Evolutionary conservation across 2,888 invertebrate genomes (phyloP), one percentile per base, ranked within the genome.

Genomic region (Protula sp.): DNA sequence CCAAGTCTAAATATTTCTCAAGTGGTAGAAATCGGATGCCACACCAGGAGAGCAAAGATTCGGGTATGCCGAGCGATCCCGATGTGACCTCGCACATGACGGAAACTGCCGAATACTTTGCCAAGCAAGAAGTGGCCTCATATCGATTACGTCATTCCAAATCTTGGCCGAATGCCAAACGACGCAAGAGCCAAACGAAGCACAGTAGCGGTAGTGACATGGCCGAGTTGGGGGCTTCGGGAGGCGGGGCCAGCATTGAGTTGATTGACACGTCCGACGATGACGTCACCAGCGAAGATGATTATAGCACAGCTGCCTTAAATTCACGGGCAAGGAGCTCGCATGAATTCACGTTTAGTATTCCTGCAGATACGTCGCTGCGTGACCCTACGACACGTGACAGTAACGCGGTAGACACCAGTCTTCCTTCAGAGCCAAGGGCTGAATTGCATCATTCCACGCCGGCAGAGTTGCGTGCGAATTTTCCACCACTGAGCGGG

Each of bases 11-110:
- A n/a, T n/a, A n/a, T n/a, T n/a, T n/a, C n/a, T n/a, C n/a, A n/a
- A n/a, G n/a, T n/a, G n/a, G n/a, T n/a, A n/a, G n/a, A n/a, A n/a
- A n/a, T n/a, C n/a, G n/a, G 14, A 54, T 62, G 50, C 29, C 53
- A 3, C 59, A 63, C 45, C 59, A 62, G 55, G 74, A 77, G 56
- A 76, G 76, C 59, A 71, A 67, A 50, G 76, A 77, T 61, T 75
- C 75, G 0, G 76, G 78, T 2, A 67, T 76, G 48, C 73, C 74
- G 26, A 76, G 76, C 68, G 75, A 75, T 57, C 24, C 54, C 1
- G 58, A 58, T 4, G 22, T 22, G 5, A 29, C 45, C 19, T 9
- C 51, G 5, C 29, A 52, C 3, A 27, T 47, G 55, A 38, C 45
- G 19, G 28, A 51, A n/a, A 47, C n/a, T 5, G 9, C 9, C 24